Evolutionary conservation across 2,888 invertebrate genomes (phyloP), one percentile per base, ranked within the genome.

Genomic region (Caenorhabditis sp.): DNA sequence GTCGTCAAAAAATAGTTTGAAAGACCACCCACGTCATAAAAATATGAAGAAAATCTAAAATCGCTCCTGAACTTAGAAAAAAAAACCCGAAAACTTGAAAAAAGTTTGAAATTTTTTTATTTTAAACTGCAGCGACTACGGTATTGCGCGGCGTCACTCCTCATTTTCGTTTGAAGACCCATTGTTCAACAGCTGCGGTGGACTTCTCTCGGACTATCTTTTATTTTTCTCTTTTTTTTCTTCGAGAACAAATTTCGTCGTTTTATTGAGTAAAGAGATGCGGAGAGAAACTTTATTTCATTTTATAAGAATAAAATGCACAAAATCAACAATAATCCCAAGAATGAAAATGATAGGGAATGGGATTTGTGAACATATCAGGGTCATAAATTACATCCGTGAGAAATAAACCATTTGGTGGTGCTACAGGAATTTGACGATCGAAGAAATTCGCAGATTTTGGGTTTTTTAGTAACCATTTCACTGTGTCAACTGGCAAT

Each of bases 381-480:
- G 77, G 73, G 60, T 83, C 82, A 56, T 84, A 84, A 10, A 82
- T 80, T 20, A 84, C 82, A 65, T 84, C 83, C 1, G 81, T 83
- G 0, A 84, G 68, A 60, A 77, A 83, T 1, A 84, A 73, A 1
- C 84, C 84, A 21, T 81, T 67, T 1, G 82, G 81, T 7, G 82
- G 83, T 14, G 83, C 78, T 8, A 82, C 60, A 12, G 76, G 77
- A 27, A 83, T 77, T 17, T 62, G 50, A 1, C 61, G 49, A 23
- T 78, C 80, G 58, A 66, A 77, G 56, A 84, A 83, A 36, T 83
- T 83, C 17, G 69, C 67, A 36, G 62, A 63, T 31, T 76, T 74
- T 0, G 84, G 84, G 57, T 81, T 83, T n/a, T 70, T 38, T 17
- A 84, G 68, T 21, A 84, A 65, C 81, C 83, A 82, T 26, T 56